phyloP scores from a whole-genome alignment of 2,113 vertebrate genomes.

The Amphiprion percula region DNA sequence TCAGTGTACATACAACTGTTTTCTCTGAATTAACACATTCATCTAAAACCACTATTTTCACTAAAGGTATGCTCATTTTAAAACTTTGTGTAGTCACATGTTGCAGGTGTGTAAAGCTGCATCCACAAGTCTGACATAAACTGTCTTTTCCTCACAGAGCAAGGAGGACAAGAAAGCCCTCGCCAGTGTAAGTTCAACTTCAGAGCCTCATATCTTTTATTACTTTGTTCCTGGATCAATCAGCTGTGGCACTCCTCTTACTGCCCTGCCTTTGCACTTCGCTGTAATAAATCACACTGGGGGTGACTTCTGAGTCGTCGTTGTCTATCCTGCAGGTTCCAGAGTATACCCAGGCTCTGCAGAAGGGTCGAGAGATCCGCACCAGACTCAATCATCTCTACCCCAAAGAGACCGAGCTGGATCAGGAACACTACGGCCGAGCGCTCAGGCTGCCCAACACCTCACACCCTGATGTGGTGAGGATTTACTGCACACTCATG shows the following conservation, averaged over 20 bases:
- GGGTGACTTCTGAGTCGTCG: not conserved
- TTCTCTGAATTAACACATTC: too few species aligned
- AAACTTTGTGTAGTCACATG: not conserved
- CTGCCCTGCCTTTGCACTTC: not conserved
- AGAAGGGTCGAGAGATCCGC: slow-evolving; percentile 85
- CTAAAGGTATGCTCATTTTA: too few species aligned
- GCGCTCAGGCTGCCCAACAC: slow-evolving; percentile 90
- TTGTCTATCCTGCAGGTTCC: slow-evolving; percentile 78
- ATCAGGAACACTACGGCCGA: slow-evolving; percentile 85
- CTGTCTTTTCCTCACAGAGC: slow-evolving; percentile 62
- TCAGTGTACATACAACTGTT: not conserved
- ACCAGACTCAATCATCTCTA: slow-evolving; percentile 80
- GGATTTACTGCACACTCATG: slow-evolving; percentile 16
- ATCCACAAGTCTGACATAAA: not conserved
- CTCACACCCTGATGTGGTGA: slow-evolving; percentile 91
- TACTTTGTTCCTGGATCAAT: not conserved
- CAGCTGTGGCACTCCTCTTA: not conserved
- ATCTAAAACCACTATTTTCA: too few species aligned
- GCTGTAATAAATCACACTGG: not conserved
- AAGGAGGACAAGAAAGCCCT: slow-evolving; percentile 78
- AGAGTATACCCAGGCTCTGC: slow-evolving; percentile 77
- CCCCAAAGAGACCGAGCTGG: slow-evolving; percentile 79
- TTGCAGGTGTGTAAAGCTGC: not conserved
- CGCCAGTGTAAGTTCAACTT: slow-evolving; percentile 72
- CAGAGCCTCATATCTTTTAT: not conserved